These are phyloP conservation scores for Apodemus agrarius DNA, from an alignment of 2,797 vertebrate species.

Conservation along the genomic window DNA sequence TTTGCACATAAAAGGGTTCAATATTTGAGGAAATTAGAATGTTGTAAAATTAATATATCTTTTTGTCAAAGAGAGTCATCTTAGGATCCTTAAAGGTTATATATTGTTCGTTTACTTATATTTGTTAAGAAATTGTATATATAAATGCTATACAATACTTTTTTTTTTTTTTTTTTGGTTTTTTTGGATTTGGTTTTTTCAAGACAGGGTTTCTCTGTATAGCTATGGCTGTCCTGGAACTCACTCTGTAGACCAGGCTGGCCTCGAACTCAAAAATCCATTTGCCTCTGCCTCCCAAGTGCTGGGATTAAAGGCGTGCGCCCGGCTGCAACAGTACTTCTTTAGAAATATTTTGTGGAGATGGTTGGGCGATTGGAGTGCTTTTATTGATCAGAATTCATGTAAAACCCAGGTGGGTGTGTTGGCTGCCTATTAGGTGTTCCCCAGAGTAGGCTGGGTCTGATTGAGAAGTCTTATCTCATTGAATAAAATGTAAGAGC, in stretches of 20 bases:
- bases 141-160: too few species aligned
- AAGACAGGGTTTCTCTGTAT: too few species aligned
- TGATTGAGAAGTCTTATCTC: background rate
- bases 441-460: background rate
- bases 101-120: conserved; percentile 20
- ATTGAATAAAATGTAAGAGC: background rate
- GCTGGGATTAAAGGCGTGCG: too few species aligned
- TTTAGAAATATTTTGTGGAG: conserved; percentile 2
- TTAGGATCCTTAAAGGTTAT: conserved; percentile 43
- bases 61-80: conserved; percentile 45
- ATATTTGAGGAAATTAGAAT: conserved; percentile 43
- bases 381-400: background rate
- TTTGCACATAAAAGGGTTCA: conserved; percentile 32
- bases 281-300: too few species aligned
- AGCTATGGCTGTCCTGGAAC: too few species aligned
- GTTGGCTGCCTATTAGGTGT: background rate
- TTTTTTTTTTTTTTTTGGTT: too few species aligned
- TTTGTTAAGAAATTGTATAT: background rate
- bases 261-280: too few species aligned
- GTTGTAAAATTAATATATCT: conserved; percentile 36
- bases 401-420: background rate
- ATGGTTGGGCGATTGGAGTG: background rate
- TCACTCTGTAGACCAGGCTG: too few species aligned
- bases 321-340: conserved; percentile 4
- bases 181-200: too few species aligned